These are phyloP conservation scores for Eupristina koningsbergeri DNA, from an alignment of 1,140 invertebrate species.

Conservation along the genomic window DNA sequence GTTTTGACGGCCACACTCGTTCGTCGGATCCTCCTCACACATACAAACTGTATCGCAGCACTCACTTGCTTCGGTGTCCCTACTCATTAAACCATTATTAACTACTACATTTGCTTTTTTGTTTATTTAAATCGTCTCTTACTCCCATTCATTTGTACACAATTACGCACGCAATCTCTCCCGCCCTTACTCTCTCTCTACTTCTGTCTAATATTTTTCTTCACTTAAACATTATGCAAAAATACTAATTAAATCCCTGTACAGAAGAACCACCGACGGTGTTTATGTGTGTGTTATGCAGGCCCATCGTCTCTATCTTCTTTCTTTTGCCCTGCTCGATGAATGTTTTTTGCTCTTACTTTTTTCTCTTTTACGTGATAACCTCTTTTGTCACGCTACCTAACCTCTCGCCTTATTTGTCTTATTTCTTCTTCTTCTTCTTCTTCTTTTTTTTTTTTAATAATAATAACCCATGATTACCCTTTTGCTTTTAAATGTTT, in stretches of 20 bases:
- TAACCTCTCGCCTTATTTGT: constrained; percentile 2
- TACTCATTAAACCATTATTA: constrained; percentile 36
- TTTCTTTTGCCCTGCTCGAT: constrained; percentile 28
- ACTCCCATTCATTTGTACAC: constrained; percentile 8
- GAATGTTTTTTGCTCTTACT: constrained; percentile 37
- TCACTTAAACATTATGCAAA: constrained; percentile 66
- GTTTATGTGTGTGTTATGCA: constrained; percentile 51
- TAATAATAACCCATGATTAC: constrained; percentile 33
- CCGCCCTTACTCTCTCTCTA: constrained; percentile 50
- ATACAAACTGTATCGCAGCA: constrained; percentile 26
- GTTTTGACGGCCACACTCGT: constrained; percentile 33
- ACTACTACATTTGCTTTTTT: constrained; percentile 44
- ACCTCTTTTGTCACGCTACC: constrained; percentile 9
- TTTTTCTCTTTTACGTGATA: constrained; percentile 31
- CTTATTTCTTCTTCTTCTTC: too few species aligned
- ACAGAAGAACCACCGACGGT: constrained; percentile 64
- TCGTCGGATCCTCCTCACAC: constrained; percentile 30
- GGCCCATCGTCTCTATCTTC: constrained; percentile 25
- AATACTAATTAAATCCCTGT: constrained; percentile 72
- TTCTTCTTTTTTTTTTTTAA: constrained; percentile 22
- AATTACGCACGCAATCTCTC: neutral
- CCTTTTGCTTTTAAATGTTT: constrained; percentile 62
- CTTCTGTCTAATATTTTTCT: neutral
- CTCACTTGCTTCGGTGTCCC: constrained; percentile 13
- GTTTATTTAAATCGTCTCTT: constrained; percentile 39